Base-by-base conservation (phyloP, 1,140 invertebrate species). In the Tetramorium simillimum region DNA sequence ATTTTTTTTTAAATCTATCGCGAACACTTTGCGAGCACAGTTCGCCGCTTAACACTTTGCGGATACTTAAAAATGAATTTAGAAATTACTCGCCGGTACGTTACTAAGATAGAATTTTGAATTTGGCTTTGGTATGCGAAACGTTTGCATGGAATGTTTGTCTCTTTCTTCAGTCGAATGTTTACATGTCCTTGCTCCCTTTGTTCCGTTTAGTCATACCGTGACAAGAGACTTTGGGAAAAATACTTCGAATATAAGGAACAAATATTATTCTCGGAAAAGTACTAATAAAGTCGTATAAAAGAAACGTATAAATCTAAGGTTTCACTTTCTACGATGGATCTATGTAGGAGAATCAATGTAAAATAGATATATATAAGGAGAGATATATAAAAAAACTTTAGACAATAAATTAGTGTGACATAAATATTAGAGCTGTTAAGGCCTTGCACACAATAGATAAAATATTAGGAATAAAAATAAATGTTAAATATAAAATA, bases 151-250 rank as follows among this genome's bases (percentile, higher is more conserved):
- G 53, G 72, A 84, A 90, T 87, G 88, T 90, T 90, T 90, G 33
- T 89, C 76, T 90, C 40, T 62, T 88, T 81, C 40, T 46, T 63
- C 43, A 49, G 12, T 14, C 0, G 53, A 73, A 14, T 89, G 88
- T 89, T 90, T 90, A 90, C 80, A 33, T 89, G 84, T 63, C 43
- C 60, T 72, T 88, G 85, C 53, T 87, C 12, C 56, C n/a, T 81
- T 87, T 89, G 85, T 87, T 60, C 18, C 49, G 7, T 37, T 80
- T 49, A 33, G 33, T 73, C 2, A 12, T 60, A 46, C 9, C n/a
- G 0, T 9, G 40, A 12, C 24, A 56, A 37, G 33, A 49, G 69
- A 84, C 80, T 75, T 73, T 75, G 40, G 18, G 9, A 5, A 60
- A 9, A 60, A 9, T 46, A 46, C 49, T 73, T 60, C 24, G 10